Evolutionary conservation across 2,888 invertebrate species (phyloP).

Genomic region (Petrolisthes manimaculis): DNA sequence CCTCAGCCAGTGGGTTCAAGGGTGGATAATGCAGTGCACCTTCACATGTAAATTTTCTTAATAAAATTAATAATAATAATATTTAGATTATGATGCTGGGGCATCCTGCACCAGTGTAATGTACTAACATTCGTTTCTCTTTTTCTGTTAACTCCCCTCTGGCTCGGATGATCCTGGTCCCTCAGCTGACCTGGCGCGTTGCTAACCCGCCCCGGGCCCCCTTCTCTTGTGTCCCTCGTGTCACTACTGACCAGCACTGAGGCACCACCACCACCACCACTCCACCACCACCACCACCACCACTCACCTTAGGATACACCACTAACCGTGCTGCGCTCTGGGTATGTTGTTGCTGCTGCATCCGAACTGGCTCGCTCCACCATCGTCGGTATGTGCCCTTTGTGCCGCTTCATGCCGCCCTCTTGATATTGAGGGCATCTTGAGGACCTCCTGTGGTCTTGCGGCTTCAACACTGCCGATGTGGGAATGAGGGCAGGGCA

Average conservation of each 20-base stretch:
- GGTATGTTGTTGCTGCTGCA: slow-evolving; percentile 49
- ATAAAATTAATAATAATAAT: slow-evolving; percentile 52
- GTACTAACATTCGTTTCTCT: slow-evolving; percentile 64
- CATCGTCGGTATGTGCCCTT: slow-evolving; percentile 51
- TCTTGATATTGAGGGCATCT: slow-evolving; percentile 30
- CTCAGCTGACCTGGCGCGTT: slow-evolving; percentile 65
- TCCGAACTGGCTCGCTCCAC: slow-evolving; percentile 45
- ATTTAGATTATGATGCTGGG: slow-evolving; percentile 60
- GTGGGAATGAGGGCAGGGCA: slow-evolving; percentile 45
- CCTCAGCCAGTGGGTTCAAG: slow-evolving; percentile 56
- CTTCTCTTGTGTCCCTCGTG: slow-evolving; percentile 64
- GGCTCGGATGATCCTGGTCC: slow-evolving; percentile 65
- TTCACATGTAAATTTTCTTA: slow-evolving; percentile 56
- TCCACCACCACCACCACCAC: slow-evolving; percentile 48
- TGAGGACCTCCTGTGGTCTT: slow-evolving; percentile 50
- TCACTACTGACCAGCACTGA: slow-evolving; percentile 65
- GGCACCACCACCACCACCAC: slow-evolving; percentile 56
- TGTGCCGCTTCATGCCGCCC: slow-evolving; percentile 45
- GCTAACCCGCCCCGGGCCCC: slow-evolving; percentile 63
- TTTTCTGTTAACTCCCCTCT: slow-evolving; percentile 64
- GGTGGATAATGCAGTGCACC: slow-evolving; percentile 60
- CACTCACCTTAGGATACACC: slow-evolving; percentile 63
- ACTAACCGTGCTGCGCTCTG: slow-evolving; percentile 61
- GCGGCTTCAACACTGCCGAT: slow-evolving; percentile 54
- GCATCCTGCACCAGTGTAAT: slow-evolving; percentile 64